Base-by-base conservation (phyloP, 2,888 invertebrate species). In the Stegophylla sp. region DNA sequence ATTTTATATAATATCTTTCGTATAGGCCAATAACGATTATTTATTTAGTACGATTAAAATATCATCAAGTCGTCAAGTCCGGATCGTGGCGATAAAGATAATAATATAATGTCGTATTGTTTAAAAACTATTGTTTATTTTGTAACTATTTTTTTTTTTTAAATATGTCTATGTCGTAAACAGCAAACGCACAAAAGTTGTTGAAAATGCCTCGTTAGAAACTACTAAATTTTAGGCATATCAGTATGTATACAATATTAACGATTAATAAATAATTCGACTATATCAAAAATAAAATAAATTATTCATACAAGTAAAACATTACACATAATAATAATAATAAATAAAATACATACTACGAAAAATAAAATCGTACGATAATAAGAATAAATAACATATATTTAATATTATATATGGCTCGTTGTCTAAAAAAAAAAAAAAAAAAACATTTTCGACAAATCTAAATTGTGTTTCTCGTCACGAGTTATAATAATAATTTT, bases 101-200 rank as follows among this genome's bases (percentile, higher is more conserved):
- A n/a, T n/a, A n/a, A n/a, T n/a, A n/a, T n/a, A n/a, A n/a, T n/a
- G n/a, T n/a, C n/a, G n/a, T n/a, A n/a, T 23, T 67, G 2, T 45
- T 26, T 43, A 4, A 61, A 63, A 1, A 1, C 17, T 53, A 23
- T 3, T 3, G 4, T 67, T 23, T 5, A n/a, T 26, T 13, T 15
- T 13, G 1, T 17, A 61, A 17, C 0, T 63, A n/a, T n/a, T n/a
- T n/a, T n/a, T n/a, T n/a, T n/a, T n/a, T n/a, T n/a, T n/a, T n/a
- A n/a, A n/a, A n/a, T n/a, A n/a, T n/a, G n/a, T 7, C 9, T 69
- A 48, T 69, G 72, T 23, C 41, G 51, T 77, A 69, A 61, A 79
- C 23, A 61, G 79, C 79, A 79, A 79, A 79, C 79, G 79, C 79
- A 79, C 79, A 79, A 71, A 79, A 79, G 79, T 79, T 79, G 79